Conservation (phyloP, 2,797 vertebrate genomes). For the Psittacula echo region DNA sequence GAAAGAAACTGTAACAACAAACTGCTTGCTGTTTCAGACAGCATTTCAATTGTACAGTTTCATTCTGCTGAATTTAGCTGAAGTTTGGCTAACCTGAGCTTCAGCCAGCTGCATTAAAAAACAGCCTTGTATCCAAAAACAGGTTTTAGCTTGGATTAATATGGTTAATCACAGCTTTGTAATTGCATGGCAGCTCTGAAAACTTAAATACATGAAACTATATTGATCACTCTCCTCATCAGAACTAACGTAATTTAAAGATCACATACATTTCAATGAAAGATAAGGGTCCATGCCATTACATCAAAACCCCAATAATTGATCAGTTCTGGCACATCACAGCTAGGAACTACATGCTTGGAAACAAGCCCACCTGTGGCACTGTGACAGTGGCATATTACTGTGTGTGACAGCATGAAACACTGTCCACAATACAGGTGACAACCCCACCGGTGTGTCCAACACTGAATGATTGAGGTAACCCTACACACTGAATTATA, state of each 20-base stretch:
- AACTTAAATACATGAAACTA: not conserved
- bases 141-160: not conserved
- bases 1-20: not conserved
- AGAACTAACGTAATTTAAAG: not conserved
- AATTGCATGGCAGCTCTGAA: not conserved
- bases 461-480: not conserved
- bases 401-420: not conserved
- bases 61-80: not conserved
- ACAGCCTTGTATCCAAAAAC: not conserved
- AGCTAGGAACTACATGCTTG: not conserved
- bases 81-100: not conserved
- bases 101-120: not conserved
- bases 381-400: not conserved
- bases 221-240: not conserved
- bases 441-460: not conserved
- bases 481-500: constrained; percentile 37
- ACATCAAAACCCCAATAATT: not conserved
- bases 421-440: not conserved
- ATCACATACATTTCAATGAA: not conserved
- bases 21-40: not conserved
- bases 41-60: not conserved
- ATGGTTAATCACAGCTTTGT: not conserved
- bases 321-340: not conserved
- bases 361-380: not conserved
- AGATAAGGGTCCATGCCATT: too few species aligned